Evolutionary conservation across 2,797 vertebrate species (phyloP).

Genomic region (Lerista edwardsae): DNA sequence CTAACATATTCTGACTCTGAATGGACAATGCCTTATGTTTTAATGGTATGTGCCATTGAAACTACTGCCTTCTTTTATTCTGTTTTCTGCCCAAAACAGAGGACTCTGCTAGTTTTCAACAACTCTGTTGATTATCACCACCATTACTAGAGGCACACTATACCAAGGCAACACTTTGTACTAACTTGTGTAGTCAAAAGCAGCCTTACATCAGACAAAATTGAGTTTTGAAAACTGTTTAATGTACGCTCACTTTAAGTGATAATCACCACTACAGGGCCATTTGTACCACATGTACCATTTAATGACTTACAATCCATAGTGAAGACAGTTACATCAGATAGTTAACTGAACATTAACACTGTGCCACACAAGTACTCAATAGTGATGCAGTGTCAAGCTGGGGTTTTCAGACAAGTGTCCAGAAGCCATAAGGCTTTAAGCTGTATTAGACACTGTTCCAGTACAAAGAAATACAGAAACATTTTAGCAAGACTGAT

Average conservation of each 20-base stretch:
- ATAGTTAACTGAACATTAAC: not conserved
- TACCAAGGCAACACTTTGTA: not conserved
- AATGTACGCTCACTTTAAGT: not conserved
- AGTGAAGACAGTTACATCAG: not conserved
- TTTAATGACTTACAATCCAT: not conserved
- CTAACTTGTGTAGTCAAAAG: not conserved
- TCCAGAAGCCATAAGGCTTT: not conserved
- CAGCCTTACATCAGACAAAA: not conserved
- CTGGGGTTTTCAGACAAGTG: not conserved
- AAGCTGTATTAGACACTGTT: not conserved
- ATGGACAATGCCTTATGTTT: not conserved
- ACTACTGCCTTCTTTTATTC: not conserved
- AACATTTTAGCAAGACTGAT: not conserved
- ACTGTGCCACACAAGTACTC: not conserved
- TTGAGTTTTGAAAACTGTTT: not conserved
- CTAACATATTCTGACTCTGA: not conserved
- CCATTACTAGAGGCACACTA: not conserved
- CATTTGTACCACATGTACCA: not conserved
- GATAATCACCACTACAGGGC: not conserved
- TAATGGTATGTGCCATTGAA: not conserved
- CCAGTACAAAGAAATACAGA: not conserved
- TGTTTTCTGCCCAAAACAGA: not conserved
- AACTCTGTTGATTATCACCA: not conserved
- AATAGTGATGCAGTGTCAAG: not conserved
- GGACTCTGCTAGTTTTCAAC: not conserved